Base-by-base conservation (phyloP, 2,113 vertebrate species). In the Pterocles orientalis region DNA sequence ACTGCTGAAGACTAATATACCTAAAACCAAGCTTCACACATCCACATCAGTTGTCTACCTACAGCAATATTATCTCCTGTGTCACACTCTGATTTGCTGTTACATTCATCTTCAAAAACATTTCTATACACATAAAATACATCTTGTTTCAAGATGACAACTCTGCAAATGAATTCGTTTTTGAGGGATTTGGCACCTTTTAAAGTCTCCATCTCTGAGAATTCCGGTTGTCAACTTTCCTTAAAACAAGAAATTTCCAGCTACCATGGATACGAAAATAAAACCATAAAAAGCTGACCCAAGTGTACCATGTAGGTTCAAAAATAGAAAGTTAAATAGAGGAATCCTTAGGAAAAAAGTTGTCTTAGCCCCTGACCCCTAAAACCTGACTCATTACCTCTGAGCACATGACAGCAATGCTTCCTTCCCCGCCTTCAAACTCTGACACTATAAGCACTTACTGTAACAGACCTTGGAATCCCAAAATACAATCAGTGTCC, bases 71-170 rank as follows among this genome's bases (percentile, higher is more conserved):
- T 73, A 77, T 45, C 39, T 77, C 31, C 28, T 29, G 12, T 60
- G 34, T 64, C 57, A 71, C 18, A 48, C 39, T 92, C 64, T 34
- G 36, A 81, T 90, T 94, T 87, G 48, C 34, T 82, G 82, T 79
- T 64, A 48, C 25, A 57, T 60, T 68, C 4, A 48, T 65, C 79
- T 50, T 82, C 4, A 89, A 60, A 68, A 66, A 29, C 0, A 1
- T 43, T 84, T 64, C 57, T 51, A 43, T 20, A 60, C 13, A 45
- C 54, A 48, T 5, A 80, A 86, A 66, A 85, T 19, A 15, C 4
- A 64, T 51, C 23, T 66, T 41, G 26, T 68, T 76, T 65, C 62
- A 94, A 61, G 41, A 62, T 60, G 18, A 50, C 16, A 73, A 1
- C 5, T 80, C 53, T 77, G 45, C 12, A 71, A 85, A 77, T 6